phyloP scores from a whole-genome alignment of 2,888 invertebrate genomes.

The Unio pictorum region DNA sequence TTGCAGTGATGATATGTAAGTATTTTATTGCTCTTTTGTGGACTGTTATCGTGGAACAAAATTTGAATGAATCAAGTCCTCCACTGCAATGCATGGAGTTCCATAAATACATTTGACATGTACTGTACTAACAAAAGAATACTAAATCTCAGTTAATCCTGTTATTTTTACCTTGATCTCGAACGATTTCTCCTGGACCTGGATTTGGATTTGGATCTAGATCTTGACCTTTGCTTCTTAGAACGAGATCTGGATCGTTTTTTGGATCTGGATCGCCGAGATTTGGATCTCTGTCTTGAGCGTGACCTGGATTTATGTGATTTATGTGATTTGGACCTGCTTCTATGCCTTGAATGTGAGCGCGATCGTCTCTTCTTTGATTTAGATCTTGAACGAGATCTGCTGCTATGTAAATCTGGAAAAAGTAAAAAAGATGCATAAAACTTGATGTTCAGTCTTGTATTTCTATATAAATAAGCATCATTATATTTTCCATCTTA shows the following conservation, averaged over 20 bases:
- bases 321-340: slow-evolving; percentile 32
- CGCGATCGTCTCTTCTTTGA: slow-evolving; percentile 58
- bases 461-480: too few species aligned
- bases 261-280: slow-evolving; percentile 68
- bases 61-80: too few species aligned
- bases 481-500: too few species aligned
- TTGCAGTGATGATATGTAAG: too few species aligned
- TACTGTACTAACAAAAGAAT: too few species aligned
- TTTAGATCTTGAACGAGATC: slow-evolving; percentile 30
- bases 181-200: slow-evolving; percentile 32
- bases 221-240: slow-evolving; percentile 57
- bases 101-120: too few species aligned
- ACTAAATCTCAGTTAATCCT: background rate
- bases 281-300: slow-evolving; percentile 44
- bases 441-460: too few species aligned
- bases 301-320: slow-evolving; percentile 49
- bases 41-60: too few species aligned
- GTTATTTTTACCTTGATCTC: slow-evolving; percentile 21
- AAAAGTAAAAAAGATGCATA: background rate
- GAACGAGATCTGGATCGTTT: slow-evolving; percentile 71
- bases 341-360: slow-evolving; percentile 41
- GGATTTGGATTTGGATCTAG: slow-evolving; percentile 34
- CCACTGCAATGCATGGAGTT: too few species aligned
- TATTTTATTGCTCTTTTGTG: too few species aligned
- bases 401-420: slow-evolving; percentile 31